Conservation (phyloP, 2,113 vertebrate genomes). For the Aramus guarauna region DNA sequence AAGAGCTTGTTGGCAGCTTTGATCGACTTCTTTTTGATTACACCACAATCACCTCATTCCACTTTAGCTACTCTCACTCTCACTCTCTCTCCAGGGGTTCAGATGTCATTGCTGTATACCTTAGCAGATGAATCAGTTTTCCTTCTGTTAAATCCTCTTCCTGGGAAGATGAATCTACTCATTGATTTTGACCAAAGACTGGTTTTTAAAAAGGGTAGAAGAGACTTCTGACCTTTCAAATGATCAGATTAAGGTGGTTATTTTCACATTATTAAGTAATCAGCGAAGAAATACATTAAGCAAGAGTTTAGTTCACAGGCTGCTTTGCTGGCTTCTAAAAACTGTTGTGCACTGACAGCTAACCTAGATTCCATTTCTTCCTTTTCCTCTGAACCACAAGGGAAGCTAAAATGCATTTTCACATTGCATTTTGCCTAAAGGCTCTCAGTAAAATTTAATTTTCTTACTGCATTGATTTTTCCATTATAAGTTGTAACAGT, state of each 20-base stretch:
- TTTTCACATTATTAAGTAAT: slow-evolving; percentile 88
- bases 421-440: slow-evolving; percentile 94
- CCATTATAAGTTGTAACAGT: slow-evolving; percentile 83
- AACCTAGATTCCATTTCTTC: slow-evolving; percentile 80
- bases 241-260: slow-evolving; percentile 84
- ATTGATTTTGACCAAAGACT: slow-evolving; percentile 82
- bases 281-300: slow-evolving; percentile 81
- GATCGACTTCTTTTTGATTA: slow-evolving; percentile 72
- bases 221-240: slow-evolving; percentile 86
- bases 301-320: slow-evolving; percentile 72
- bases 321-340: slow-evolving; percentile 60
- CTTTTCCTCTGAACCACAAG: slow-evolving; percentile 79
- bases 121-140: slow-evolving; percentile 71
- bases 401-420: slow-evolving; percentile 90
- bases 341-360: slow-evolving; percentile 72
- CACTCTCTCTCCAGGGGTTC: slow-evolving; percentile 67
- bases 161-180: slow-evolving; percentile 73
- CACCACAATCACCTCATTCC: slow-evolving; percentile 76
- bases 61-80: slow-evolving; percentile 71
- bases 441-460: slow-evolving; percentile 98
- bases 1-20: slow-evolving; percentile 68
- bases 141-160: slow-evolving; percentile 70
- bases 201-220: slow-evolving; percentile 74
- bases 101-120: slow-evolving; percentile 74
- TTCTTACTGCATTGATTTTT: slow-evolving; percentile 94